These are phyloP conservation scores for Ictidomys tridecemlineatus DNA, from an alignment of 2,113 vertebrate genomes.

Conservation along the genomic window DNA sequence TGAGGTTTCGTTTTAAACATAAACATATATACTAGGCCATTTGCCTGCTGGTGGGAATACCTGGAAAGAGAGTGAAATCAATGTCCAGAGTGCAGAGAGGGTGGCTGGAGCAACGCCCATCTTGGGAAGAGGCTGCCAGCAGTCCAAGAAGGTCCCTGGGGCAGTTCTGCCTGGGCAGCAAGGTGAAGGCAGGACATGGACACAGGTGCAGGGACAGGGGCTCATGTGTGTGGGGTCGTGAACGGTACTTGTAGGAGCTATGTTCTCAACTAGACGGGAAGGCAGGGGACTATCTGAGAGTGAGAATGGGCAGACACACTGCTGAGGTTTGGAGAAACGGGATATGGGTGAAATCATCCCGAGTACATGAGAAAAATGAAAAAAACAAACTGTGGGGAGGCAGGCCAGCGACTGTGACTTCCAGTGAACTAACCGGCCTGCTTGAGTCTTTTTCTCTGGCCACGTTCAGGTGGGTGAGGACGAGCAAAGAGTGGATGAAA, in stretches of 20 bases:
- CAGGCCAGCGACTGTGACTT: not conserved
- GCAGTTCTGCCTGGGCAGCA: accelerated
- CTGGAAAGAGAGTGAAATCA: too few relatives aligned
- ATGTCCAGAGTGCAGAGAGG: not conserved
- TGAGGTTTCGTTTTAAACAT: too few relatives aligned
- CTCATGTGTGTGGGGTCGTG: too few relatives aligned
- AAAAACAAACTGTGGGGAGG: too few relatives aligned
- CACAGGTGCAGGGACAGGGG: not conserved
- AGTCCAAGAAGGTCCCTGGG: not conserved
- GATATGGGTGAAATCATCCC: not conserved
- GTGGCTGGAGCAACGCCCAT: too few relatives aligned
- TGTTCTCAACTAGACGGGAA: not conserved
- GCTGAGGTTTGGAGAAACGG: not conserved
- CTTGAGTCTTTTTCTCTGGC: not conserved
- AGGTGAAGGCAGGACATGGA: accelerated
- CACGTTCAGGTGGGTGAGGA: too few relatives aligned
- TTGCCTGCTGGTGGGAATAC: too few relatives aligned
- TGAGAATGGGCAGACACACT: not conserved
- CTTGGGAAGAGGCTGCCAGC: not conserved
- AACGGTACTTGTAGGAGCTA: too few relatives aligned
- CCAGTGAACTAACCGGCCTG: too few relatives aligned
- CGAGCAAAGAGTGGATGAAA: too few relatives aligned
- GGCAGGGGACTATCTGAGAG: not conserved
- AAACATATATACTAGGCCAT: too few relatives aligned
- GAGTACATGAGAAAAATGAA: not conserved